Percentiles rank a stretch among this genome's conserved stretches.
Evolutionary conservation across 2,888 invertebrate species (phyloP).

Genomic region (Drosophila acutilabella): DNA sequence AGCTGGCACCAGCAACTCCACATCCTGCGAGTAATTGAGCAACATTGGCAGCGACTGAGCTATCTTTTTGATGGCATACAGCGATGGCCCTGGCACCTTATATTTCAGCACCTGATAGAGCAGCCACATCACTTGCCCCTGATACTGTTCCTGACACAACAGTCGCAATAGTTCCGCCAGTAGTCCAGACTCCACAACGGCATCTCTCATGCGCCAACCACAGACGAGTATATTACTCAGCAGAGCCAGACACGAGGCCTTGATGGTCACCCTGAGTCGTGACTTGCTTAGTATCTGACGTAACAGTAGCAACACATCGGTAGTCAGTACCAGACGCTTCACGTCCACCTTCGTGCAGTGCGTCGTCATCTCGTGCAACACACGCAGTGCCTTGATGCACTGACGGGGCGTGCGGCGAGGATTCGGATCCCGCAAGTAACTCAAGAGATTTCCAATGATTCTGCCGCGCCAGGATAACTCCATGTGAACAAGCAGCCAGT

Average conservation of each 20-base stretch:
- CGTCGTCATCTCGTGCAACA: constrained; percentile 53
- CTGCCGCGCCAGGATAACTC: constrained; percentile 40
- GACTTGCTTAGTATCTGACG: constrained; percentile 2
- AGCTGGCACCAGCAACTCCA: constrained; percentile 35
- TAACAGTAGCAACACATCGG: constrained; percentile 28
- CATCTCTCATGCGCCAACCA: constrained; percentile 51
- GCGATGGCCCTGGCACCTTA: constrained; percentile 44
- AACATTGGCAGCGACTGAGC: constrained; percentile 17
- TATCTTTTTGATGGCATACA: constrained; percentile 29
- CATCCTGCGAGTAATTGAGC: constrained; percentile 30
- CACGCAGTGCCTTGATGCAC: constrained; percentile 48
- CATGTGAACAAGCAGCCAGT: constrained; percentile 44
- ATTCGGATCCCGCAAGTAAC: constrained; percentile 5
- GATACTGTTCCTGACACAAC: constrained; percentile 1
- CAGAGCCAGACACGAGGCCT: constrained; percentile 28
- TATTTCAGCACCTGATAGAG: constrained; percentile 50
- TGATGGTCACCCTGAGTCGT: constrained; percentile 15
- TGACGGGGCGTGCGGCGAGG: constrained; percentile 37
- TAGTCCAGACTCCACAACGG: constrained; percentile 46
- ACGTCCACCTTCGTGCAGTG: constrained; percentile 53
- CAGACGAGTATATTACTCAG: constrained; percentile 52
- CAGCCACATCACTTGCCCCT: constrained; percentile 48
- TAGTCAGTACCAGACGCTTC: constrained; percentile 45
- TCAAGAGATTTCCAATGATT: constrained; percentile 23
- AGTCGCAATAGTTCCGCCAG: constrained; percentile 32